Conservation (phyloP, 35 echinoderm and acorn worm species). For the Hemicentrotus pulcherrimus region DNA sequence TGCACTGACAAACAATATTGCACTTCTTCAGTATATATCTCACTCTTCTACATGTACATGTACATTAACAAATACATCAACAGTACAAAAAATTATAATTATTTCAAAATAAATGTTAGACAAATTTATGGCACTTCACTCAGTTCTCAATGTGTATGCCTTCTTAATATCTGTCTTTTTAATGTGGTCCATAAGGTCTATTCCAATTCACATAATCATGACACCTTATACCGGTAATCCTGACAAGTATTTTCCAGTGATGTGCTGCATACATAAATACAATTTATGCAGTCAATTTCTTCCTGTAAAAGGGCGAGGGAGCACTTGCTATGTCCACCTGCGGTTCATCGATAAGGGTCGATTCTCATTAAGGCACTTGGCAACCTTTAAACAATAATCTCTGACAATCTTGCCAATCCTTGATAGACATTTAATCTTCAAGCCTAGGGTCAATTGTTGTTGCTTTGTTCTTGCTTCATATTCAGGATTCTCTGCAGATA, state of each 20-base stretch:
- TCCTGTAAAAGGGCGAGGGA: too few relatives aligned
- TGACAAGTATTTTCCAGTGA: too few relatives aligned
- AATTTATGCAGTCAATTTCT: too few relatives aligned
- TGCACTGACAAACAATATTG: not conserved
- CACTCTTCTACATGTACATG: not conserved
- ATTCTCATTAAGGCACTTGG: not conserved
- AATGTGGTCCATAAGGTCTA: not conserved
- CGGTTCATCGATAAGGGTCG: not conserved
- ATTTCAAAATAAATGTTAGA: not conserved
- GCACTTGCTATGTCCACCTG: too few relatives aligned
- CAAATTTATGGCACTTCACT: not conserved
- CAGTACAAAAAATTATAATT: not conserved
- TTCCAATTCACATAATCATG: not conserved
- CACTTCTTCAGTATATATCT: not conserved
- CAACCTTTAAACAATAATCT: not conserved
- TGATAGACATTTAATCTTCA: not conserved
- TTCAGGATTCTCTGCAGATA: not conserved
- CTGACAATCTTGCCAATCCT: not conserved
- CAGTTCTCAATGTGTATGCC: not conserved
- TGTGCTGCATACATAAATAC: too few relatives aligned
- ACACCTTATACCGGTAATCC: not conserved
- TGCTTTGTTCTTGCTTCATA: not conserved
- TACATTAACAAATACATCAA: not conserved
- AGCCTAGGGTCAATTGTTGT: not conserved
- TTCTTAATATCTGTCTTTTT: not conserved